A percentile compares a stretch with the other conserved stretches of the same genome.
Evolutionary conservation across 2,888 invertebrate species (phyloP).

Genomic region (Drosophila silvestris): DNA sequence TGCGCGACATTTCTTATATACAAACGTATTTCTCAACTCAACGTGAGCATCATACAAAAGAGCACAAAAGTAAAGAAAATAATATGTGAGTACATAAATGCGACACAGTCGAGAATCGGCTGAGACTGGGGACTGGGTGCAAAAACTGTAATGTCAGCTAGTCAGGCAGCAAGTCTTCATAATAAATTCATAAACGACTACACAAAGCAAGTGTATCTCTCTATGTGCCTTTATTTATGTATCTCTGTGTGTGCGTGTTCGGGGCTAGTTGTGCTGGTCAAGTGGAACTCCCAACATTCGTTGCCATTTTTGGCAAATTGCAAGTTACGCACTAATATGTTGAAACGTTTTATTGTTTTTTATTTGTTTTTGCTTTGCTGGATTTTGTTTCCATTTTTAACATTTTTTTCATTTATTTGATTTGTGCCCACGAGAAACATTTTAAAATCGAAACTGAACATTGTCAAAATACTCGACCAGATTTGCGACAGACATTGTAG

Average conservation of each 20-base stretch:
- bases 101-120: slow-evolving; percentile 38
- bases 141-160: slow-evolving; percentile 52
- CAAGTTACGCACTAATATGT: slow-evolving; percentile 63
- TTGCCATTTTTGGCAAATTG: slow-evolving; percentile 72
- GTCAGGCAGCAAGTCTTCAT: slow-evolving; percentile 50
- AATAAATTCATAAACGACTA: slow-evolving; percentile 47
- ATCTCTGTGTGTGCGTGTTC: not conserved
- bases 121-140: slow-evolving; percentile 36
- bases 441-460: slow-evolving; percentile 26
- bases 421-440: slow-evolving; percentile 50
- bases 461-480: slow-evolving; percentile 28
- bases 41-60: slow-evolving; percentile 77
- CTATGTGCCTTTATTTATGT: slow-evolving; percentile 5
- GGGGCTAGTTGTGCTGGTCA: slow-evolving; percentile 27
- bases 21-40: slow-evolving; percentile 57
- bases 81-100: slow-evolving; percentile 35
- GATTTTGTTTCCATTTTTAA: not conserved
- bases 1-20: slow-evolving; percentile 54
- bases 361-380: slow-evolving; percentile 5
- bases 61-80: slow-evolving; percentile 32
- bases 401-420: slow-evolving; percentile 27
- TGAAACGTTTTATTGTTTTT: slow-evolving; percentile 32
- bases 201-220: slow-evolving; percentile 23
- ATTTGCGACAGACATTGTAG: slow-evolving; percentile 50
- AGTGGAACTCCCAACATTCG: slow-evolving; percentile 49